Evolutionary conservation across 2,113 vertebrate species (phyloP).

Genomic region (Perca flavescens): DNA sequence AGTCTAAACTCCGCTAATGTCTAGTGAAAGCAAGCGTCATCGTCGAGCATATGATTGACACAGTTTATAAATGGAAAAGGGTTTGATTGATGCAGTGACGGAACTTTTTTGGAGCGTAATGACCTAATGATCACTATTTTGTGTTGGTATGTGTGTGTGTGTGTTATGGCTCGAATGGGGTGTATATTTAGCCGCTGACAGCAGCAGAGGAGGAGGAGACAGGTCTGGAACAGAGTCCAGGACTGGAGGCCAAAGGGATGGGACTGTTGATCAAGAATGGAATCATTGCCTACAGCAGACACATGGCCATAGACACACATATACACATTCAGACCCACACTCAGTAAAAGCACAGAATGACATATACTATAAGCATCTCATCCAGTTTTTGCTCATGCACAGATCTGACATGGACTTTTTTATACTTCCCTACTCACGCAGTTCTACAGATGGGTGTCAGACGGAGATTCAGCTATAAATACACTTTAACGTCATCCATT

Average conservation of each 20-base stretch:
- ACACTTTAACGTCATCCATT: background rate
- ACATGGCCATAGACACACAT: constrained; percentile 45
- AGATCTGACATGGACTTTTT: constrained; percentile 9
- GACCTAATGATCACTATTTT: constrained; percentile 30
- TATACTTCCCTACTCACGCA: background rate
- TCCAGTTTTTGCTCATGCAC: constrained; percentile 6
- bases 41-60: background rate
- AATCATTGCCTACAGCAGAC: constrained; percentile 57
- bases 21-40: background rate
- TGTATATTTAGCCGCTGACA: constrained; percentile 81
- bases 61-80: background rate
- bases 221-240: constrained; percentile 77
- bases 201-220: constrained; percentile 77
- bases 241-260: constrained; percentile 65
- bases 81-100: background rate
- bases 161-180: constrained; percentile 37
- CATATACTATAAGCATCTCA: constrained; percentile 23
- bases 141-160: constrained; percentile 8
- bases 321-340: constrained; percentile 16
- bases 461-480: constrained; percentile 13
- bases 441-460: constrained; percentile 36
- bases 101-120: constrained; percentile 1
- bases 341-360: constrained; percentile 18
- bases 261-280: constrained; percentile 57
- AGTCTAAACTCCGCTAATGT: background rate